A percentile compares a stretch with the other conserved stretches of the same genome.
phyloP scores from a whole-genome alignment of 2,797 vertebrate species.

The Prunella strophiata region DNA sequence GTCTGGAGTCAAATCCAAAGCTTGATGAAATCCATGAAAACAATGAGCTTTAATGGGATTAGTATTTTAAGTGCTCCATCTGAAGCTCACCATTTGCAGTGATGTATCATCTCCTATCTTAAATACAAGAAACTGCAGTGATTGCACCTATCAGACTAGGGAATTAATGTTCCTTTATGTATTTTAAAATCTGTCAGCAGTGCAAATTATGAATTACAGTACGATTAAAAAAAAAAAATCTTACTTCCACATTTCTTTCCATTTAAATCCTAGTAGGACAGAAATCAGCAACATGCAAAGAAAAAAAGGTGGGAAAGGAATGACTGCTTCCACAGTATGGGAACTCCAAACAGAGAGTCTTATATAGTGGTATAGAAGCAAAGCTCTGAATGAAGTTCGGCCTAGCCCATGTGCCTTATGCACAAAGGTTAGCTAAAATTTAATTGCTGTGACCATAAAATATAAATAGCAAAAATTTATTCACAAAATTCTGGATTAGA shows the following conservation, averaged over 20 bases:
- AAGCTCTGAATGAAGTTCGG: neutral
- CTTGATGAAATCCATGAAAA: neutral
- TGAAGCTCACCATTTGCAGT: neutral
- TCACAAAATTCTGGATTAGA: slow-evolving; percentile 62
- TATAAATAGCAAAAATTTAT: slow-evolving; percentile 74
- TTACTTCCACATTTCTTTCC: neutral
- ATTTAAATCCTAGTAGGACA: neutral
- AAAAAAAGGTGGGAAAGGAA: neutral
- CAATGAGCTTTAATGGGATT: neutral
- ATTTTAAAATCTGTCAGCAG: slow-evolving; percentile 3
- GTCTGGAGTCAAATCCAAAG: neutral
- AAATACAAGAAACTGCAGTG: neutral
- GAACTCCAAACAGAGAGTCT: neutral
- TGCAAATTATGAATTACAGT: slow-evolving; percentile 27
- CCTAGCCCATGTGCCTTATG: neutral
- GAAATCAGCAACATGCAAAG: neutral
- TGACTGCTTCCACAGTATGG: neutral
- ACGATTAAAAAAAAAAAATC: neutral
- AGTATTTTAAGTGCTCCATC: slow-evolving; percentile 20
- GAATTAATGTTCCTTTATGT: neutral
- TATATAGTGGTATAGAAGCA: neutral
- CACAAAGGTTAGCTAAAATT: neutral
- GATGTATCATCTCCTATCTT: neutral
- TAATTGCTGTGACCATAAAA: neutral
- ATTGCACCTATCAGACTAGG: neutral